phyloP scores from a whole-genome alignment of 2,888 invertebrate genomes.

The Liodrosophila aerea region DNA sequence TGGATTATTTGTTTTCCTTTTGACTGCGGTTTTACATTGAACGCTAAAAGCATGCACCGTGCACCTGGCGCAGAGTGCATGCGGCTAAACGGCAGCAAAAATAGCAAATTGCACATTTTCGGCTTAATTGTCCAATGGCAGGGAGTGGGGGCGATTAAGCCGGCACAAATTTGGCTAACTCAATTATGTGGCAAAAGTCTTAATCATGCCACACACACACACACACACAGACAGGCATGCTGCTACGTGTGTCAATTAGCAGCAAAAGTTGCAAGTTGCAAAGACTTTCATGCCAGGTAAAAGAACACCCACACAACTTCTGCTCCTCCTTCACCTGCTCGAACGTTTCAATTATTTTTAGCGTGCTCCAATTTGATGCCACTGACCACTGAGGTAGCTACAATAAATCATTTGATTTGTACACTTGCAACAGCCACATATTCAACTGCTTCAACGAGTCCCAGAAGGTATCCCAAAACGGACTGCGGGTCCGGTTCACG shows the following conservation, averaged over 20 bases:
- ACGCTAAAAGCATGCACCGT: constrained; percentile 14
- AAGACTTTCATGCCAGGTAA: constrained; percentile 2
- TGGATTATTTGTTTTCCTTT: constrained; percentile 26
- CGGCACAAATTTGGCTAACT: constrained; percentile 36
- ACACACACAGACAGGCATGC: neutral
- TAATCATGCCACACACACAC: constrained; percentile 22
- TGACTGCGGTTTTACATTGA: constrained; percentile 26
- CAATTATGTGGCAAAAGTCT: constrained; percentile 41
- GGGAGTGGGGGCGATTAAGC: constrained; percentile 12
- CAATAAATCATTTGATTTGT: constrained; percentile 74
- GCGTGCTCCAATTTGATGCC: constrained; percentile 45
- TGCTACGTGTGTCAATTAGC: constrained; percentile 58
- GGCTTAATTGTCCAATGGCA: neutral
- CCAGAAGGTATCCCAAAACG: too few relatives aligned
- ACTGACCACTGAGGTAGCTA: constrained; percentile 27
- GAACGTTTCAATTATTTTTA: constrained; percentile 71
- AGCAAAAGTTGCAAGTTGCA: constrained; percentile 30
- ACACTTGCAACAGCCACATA: constrained; percentile 36
- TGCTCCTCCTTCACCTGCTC: too few relatives aligned
- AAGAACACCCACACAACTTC: too few relatives aligned
- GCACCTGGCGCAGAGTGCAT: neutral
- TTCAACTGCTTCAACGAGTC: neutral
- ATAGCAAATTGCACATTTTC: neutral
- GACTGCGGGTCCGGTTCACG: neutral
- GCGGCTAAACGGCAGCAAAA: neutral